A percentile compares a stretch with the other conserved stretches of the same genome.
Conservation (phyloP, 1,140 invertebrate genomes). For the Pinna nobilis region DNA sequence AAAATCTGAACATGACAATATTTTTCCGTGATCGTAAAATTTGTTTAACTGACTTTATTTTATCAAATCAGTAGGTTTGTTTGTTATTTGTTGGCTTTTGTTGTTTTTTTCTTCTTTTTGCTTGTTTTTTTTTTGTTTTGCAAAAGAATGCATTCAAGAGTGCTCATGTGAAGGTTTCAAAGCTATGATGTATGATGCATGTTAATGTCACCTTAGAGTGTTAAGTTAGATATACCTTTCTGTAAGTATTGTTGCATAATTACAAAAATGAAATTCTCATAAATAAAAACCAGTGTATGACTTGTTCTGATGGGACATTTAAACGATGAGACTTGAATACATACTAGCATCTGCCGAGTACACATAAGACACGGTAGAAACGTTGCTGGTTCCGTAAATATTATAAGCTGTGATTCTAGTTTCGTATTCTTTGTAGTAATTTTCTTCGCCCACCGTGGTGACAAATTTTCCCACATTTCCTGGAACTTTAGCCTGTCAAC, state of each 20-base stretch:
- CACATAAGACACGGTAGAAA: conserved; percentile 50
- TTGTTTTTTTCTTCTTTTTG: no score
- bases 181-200: no score
- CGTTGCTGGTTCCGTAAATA: conserved; percentile 51
- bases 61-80: no score
- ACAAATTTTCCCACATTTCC: conserved; percentile 42
- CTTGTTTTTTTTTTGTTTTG: no score
- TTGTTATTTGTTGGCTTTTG: no score
- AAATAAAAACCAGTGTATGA: background rate
- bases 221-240: background rate
- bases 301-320: background rate
- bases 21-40: no score
- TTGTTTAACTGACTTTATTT: no score
- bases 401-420: conserved; percentile 55
- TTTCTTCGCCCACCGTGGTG: conserved; percentile 43
- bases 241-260: background rate
- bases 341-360: conserved; percentile 61
- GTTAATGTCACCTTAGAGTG: background rate
- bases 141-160: no score
- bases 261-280: no score
- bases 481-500: background rate
- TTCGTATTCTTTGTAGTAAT: conserved; percentile 55
- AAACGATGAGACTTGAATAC: conserved; percentile 1
- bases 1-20: no score
- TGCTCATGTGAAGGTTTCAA: no score